Percentiles rank a stretch among this genome's conserved stretches.
These are phyloP conservation scores for Scaptomyza tumidula DNA, from an alignment of 2,888 invertebrate genomes.

Conservation along the genomic window DNA sequence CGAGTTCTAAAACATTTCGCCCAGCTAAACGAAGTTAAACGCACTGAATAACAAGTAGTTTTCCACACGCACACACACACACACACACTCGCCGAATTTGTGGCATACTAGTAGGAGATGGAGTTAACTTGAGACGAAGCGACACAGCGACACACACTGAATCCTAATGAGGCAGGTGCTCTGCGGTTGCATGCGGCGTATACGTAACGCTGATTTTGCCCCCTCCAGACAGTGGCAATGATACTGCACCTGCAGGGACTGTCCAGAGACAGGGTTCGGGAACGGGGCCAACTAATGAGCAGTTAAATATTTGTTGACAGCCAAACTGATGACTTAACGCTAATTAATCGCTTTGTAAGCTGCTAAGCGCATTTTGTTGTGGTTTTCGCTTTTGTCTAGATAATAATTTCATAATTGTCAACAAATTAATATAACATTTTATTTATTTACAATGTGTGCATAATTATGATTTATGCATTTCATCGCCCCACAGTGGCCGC, in stretches of 20 bases:
- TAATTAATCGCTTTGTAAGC: slow-evolving; percentile 74
- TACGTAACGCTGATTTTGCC: slow-evolving; percentile 56
- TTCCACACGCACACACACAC: slow-evolving; percentile 24
- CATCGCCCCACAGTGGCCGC: not conserved
- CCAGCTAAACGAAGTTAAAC: slow-evolving; percentile 77
- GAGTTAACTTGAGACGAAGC: slow-evolving; percentile 61
- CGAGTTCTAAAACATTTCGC: slow-evolving; percentile 76
- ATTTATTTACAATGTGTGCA: slow-evolving; percentile 61
- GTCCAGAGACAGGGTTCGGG: not conserved
- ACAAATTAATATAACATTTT: slow-evolving; percentile 71
- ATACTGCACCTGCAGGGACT: slow-evolving; percentile 11
- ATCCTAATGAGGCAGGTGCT: slow-evolving; percentile 69
- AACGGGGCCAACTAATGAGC: slow-evolving; percentile 60
- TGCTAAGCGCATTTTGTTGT: slow-evolving; percentile 39
- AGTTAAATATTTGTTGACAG: slow-evolving; percentile 74
- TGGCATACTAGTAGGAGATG: slow-evolving; percentile 40
- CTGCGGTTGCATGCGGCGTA: slow-evolving; percentile 61
- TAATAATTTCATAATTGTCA: slow-evolving; percentile 72
- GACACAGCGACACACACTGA: slow-evolving; percentile 61
- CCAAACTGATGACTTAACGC: slow-evolving; percentile 49
- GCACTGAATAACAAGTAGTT: slow-evolving; percentile 76
- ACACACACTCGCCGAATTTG: slow-evolving; percentile 27
- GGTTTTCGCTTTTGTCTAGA: slow-evolving; percentile 43
- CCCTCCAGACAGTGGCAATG: slow-evolving; percentile 32
- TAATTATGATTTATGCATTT: slow-evolving; percentile 67